Evolutionary conservation across 2,113 vertebrate species (phyloP), one percentile per base, ranked within the genome.

Genomic region (Macaca mulatta): DNA sequence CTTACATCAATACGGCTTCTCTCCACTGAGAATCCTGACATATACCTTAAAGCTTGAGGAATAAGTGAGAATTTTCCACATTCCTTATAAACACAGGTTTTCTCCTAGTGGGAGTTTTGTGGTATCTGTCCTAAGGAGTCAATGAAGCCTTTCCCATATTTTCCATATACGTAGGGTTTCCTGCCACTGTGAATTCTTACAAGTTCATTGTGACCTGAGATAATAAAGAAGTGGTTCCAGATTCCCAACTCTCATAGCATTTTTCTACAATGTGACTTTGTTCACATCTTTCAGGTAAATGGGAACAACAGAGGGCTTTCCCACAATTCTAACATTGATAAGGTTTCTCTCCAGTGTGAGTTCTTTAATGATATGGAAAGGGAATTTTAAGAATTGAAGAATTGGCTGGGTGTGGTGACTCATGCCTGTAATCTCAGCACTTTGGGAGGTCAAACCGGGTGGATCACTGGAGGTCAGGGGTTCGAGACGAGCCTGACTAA

Each of bases 401-500:
- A 75, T 7, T 8, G 64, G 6, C 67, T 16, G 3, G 67, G 16
- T 1, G 1, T 17, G 16, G 14, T 18, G 67, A 16, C 67, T 69
- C 67, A 69, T 6, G 32, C 3, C 67, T 69, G 6, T 69, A 69
- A 69, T 69, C 32, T 30, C 6, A 69, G 67, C 67, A 69, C 67
- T 69, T n/a, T 69, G 32, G 32, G 32, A 69, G 14, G 32, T 30
- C 1, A 13, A 69, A 6, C 30, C 32, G 3, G 32, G 32, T 35
- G 6, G 67, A 69, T 35, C 7, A 35, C 30, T 25, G 6, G 67
- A 69, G 32, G 30, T 35, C 67, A 69, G 6, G 67, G 17, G 67
- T 17, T 69, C 14, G 0, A 69, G 13, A 69, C 3, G 0, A 69
- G 14, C 67, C 32, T 69, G 32, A 30, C 1, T 7, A 3, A 69